Percentiles rank a stretch among this genome's conserved stretches.
Evolutionary conservation across 2,797 vertebrate species (phyloP).

Genomic region (Tenualosa ilisha): DNA sequence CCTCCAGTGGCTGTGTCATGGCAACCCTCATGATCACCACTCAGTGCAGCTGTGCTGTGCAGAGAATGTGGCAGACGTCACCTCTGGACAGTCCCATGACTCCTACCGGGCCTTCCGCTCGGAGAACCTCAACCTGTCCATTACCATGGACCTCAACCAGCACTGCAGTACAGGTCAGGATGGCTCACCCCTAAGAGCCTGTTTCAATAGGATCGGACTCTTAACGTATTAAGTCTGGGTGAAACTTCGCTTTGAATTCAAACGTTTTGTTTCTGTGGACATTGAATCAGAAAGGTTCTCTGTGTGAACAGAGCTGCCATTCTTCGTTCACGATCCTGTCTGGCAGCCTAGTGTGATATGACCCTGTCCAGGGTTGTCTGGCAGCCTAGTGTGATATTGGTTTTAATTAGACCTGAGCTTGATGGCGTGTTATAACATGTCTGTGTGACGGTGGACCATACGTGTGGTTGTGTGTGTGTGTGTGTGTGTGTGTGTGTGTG

Average conservation of each 20-base stretch:
- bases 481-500: neutral
- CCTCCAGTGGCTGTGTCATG: constrained; percentile 96
- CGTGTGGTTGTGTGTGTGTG: neutral
- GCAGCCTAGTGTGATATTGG: neutral
- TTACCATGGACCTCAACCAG: constrained; percentile 92
- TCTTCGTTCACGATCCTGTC: neutral
- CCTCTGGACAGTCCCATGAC: constrained; percentile 89
- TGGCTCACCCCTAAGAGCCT: neutral
- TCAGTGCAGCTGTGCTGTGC: constrained; percentile 87
- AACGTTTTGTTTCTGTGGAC: too few relatives aligned
- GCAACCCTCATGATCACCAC: constrained; percentile 95
- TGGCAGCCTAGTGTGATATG: too few relatives aligned
- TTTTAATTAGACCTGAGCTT: neutral
- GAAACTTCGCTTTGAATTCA: neutral
- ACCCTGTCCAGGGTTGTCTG: too few relatives aligned
- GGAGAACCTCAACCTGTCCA: constrained; percentile 94
- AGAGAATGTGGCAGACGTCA: constrained; percentile 85
- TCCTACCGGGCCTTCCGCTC: constrained; percentile 97
- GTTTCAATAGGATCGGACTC: neutral
- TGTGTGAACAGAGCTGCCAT: too few relatives aligned
- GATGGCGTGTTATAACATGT: neutral
- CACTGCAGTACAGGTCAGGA: constrained; percentile 75
- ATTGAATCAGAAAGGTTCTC: too few relatives aligned
- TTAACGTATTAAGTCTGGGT: neutral
- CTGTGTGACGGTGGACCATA: neutral